Conservation (phyloP, 2,113 vertebrate species). For the Dolichotis patagonum region DNA sequence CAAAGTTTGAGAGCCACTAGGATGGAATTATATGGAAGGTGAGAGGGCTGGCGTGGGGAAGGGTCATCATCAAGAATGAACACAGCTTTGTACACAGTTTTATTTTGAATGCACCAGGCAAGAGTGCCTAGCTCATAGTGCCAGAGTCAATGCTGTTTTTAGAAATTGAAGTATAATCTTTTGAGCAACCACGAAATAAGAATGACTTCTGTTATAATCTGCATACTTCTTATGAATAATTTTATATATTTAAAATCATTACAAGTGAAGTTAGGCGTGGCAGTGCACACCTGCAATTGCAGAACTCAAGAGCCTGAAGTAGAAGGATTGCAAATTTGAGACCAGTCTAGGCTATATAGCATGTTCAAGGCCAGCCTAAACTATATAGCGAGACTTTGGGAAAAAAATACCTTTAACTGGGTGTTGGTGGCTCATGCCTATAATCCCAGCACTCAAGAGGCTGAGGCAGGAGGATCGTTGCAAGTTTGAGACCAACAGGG, state of each 20-base stretch:
- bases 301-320: not conserved
- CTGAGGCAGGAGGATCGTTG: no score
- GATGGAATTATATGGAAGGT: not conserved
- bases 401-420: not conserved
- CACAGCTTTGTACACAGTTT: not conserved
- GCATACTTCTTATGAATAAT: not conserved
- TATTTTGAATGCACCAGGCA: not conserved
- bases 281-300: not conserved
- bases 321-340: not conserved
- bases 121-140: not conserved
- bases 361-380: not conserved
- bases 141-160: not conserved
- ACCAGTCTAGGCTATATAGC: not conserved
- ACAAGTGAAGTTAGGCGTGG: not conserved
- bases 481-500: no score
- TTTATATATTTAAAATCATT: slow-evolving; percentile 26
- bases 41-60: not conserved
- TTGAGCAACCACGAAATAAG: not conserved
- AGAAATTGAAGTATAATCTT: not conserved
- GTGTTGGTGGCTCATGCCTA: no score
- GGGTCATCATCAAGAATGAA: not conserved
- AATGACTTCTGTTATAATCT: slow-evolving; percentile 15
- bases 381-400: not conserved
- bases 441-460: no score
- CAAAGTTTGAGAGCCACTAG: not conserved